Evolutionary conservation across 1,140 invertebrate species (phyloP).

Genomic region (Drosophila chauvacae): DNA sequence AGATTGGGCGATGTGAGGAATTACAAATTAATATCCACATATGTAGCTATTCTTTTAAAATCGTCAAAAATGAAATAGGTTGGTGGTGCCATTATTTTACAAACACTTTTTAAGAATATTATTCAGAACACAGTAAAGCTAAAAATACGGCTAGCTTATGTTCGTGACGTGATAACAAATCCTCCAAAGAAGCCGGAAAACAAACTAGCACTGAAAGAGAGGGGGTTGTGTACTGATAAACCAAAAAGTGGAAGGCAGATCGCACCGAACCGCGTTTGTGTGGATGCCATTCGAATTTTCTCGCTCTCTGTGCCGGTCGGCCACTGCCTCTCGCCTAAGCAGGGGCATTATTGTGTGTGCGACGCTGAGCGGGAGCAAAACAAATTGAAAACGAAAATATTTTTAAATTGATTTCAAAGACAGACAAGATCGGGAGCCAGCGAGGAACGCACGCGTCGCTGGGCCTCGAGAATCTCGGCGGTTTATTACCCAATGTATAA

Average conservation of each 20-base stretch:
- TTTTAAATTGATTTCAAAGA: constrained; percentile 82
- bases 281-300: constrained; percentile 67
- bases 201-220: background rate
- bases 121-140: too few species aligned
- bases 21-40: background rate
- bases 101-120: too few species aligned
- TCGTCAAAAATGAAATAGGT: background rate
- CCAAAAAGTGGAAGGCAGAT: background rate
- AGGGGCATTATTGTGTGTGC: constrained; percentile 9
- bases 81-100: background rate
- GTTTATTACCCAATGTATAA: constrained; percentile 59
- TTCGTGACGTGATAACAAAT: background rate
- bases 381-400: constrained; percentile 80
- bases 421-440: constrained; percentile 59
- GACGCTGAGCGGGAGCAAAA: constrained; percentile 39
- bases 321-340: constrained; percentile 22
- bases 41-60: background rate
- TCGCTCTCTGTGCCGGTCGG: constrained; percentile 10
- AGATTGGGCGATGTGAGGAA: too few species aligned
- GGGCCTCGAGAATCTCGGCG: constrained; percentile 24
- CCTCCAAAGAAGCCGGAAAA: background rate
- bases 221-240: constrained; percentile 22
- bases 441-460: constrained; percentile 22
- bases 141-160: too few species aligned
- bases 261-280: constrained; percentile 27